Percentiles rank a stretch among this genome's conserved stretches.
These are phyloP conservation scores for Tragelaphus strepsiceros DNA, from an alignment of 2,113 vertebrate species.

Conservation along the genomic window DNA sequence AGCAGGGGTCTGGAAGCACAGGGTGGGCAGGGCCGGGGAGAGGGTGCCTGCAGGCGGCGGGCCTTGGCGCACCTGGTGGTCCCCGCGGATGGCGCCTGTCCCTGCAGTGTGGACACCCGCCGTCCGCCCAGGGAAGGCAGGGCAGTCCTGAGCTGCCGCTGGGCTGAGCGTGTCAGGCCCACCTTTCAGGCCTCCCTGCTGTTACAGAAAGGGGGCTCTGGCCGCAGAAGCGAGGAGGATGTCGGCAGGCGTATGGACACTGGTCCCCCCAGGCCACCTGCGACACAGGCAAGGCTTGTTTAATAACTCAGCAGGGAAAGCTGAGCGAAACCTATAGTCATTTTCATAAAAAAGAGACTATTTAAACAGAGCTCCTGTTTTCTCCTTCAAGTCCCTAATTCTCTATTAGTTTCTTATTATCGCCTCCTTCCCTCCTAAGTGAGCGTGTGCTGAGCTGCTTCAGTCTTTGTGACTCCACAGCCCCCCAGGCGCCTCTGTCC, in stretches of 20 bases:
- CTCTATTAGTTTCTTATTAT: not conserved
- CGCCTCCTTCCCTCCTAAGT: not conserved
- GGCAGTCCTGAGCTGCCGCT: not conserved
- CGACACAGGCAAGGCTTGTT: accelerated
- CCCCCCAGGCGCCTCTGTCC: not conserved
- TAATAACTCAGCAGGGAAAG: accelerated
- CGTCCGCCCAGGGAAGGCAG: not conserved
- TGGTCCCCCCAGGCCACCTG: accelerated
- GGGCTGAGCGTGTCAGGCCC: not conserved
- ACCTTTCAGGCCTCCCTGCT: not conserved
- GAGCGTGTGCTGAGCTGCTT: not conserved
- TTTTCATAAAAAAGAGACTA: not conserved
- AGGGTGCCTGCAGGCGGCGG: not conserved
- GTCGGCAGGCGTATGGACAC: accelerated
- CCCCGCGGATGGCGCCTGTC: accelerated
- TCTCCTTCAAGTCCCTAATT: not conserved
- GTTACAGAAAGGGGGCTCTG: not conserved
- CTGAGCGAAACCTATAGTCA: not conserved
- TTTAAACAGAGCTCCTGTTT: not conserved
- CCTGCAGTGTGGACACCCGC: not conserved
- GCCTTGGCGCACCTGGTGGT: accelerated
- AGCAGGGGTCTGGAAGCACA: not conserved
- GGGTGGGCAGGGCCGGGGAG: not conserved
- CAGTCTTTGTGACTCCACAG: not conserved
- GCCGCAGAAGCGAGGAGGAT: not conserved